Evolutionary conservation across 1,140 invertebrate genomes (phyloP).

Genomic region (Euborellia annulipes): DNA sequence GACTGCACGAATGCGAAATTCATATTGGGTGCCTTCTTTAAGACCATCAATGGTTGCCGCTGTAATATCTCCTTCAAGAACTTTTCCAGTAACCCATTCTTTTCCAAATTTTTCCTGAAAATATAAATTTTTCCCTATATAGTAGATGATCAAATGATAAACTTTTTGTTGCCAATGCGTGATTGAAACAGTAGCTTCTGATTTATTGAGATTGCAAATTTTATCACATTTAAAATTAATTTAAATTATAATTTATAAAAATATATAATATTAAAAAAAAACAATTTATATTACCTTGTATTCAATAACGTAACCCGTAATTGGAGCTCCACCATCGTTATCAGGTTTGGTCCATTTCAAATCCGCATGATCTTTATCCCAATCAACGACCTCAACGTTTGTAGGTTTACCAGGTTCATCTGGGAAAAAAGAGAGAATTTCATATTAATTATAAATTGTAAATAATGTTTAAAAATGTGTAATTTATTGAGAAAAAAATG

Average conservation of each 20-base stretch:
- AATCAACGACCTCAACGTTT: slow-evolving; percentile 79
- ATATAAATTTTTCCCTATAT: slow-evolving; percentile 8
- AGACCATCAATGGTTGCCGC: slow-evolving; percentile 70
- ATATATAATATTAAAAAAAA: background rate
- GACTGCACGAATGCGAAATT: slow-evolving; percentile 88
- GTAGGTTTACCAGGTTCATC: slow-evolving; percentile 88
- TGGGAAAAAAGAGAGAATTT: slow-evolving; percentile 30
- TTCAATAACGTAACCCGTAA: slow-evolving; percentile 85
- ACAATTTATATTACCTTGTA: slow-evolving; percentile 59
- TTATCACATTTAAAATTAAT: too few species aligned
- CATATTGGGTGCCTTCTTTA: slow-evolving; percentile 89
- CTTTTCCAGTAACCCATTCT: slow-evolving; percentile 69
- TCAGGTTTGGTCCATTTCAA: slow-evolving; percentile 82
- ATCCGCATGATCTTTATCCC: slow-evolving; percentile 91
- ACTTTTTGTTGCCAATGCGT: background rate
- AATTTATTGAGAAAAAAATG: slow-evolving; percentile 3
- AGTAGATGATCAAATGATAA: background rate
- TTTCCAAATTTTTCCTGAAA: slow-evolving; percentile 69
- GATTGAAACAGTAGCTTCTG: background rate
- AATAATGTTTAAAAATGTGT: slow-evolving; percentile 7
- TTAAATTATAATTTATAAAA: background rate
- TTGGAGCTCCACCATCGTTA: slow-evolving; percentile 84
- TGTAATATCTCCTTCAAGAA: slow-evolving; percentile 59
- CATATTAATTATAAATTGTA: slow-evolving; percentile 4
- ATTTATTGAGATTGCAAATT: too few species aligned